Evolutionary conservation across 2,113 vertebrate species (phyloP), one percentile per base, ranked within the genome.

Genomic region (Dromiciops gliroides): DNA sequence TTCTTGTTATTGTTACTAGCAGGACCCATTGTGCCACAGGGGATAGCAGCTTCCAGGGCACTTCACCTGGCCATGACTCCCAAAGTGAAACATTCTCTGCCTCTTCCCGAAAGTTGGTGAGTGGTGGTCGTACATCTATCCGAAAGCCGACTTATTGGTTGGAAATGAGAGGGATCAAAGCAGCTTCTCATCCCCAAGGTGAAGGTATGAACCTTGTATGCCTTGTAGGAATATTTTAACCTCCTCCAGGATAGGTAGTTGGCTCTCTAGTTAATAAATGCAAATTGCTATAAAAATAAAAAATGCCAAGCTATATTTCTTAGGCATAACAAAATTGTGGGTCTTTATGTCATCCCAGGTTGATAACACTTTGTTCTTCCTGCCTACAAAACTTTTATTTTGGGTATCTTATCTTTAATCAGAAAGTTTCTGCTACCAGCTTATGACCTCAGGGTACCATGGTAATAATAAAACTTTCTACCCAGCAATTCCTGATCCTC

Each of bases 91-190:
- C 94, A 51, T 99, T 98, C 19, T 98, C 99, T 9, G 97, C 98
- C 90, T 98, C 99, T 48, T 98, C 98, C 0, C 97, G 98, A 89
- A 98, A 96, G 44, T 97, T 94, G 50, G 97, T 98, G 94, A 99
- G 98, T 94, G 94, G 98, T 25, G 96, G 98, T 96, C 98, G 98
- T 90, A 92, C 96, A 0, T 96, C 98, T 75, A 97, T 99, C 51
- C 96, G 97, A 49, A 98, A 98, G 90, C 98, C 99, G 9, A 97
- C 98, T 5, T 99, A 98, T 93, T 98, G 98, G 96, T 53, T 98
- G 97, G 98, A 98, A 92, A 98, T 98, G 91, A 99, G 99, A 95
- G 98, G 98, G 89, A 97, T 98, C 94, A 96, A 98, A 90, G 91
- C 97, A 92, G 50, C 97, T 94, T 89, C 96, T 93, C 0, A 98